Evolutionary conservation across 2,888 invertebrate species (phyloP).

Genomic region (Hartigia nigra): DNA sequence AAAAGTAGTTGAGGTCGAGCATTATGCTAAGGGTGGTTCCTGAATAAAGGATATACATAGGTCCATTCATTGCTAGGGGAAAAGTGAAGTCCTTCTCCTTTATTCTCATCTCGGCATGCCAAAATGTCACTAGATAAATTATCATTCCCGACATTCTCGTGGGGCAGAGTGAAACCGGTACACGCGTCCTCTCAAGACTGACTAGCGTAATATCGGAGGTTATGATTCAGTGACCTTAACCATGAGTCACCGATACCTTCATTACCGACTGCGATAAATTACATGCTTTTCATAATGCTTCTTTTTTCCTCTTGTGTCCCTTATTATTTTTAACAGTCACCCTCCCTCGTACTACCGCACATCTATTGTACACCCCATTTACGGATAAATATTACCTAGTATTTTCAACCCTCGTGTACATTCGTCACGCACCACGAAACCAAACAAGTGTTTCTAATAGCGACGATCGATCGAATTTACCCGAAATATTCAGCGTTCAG

Average conservation of each 20-base stretch:
- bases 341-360: neutral
- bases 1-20: neutral
- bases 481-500: too few relatives aligned
- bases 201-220: neutral
- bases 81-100: neutral
- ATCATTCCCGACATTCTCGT: neutral
- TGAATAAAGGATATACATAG: neutral
- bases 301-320: neutral
- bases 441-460: neutral
- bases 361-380: neutral
- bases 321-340: neutral
- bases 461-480: neutral
- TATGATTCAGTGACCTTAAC: neutral
- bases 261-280: neutral
- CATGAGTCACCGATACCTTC: neutral
- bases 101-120: neutral
- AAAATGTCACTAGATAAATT: neutral
- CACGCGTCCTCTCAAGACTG: neutral
- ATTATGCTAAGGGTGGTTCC: neutral
- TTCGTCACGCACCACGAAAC: neutral
- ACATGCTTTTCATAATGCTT: neutral
- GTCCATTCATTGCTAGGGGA: neutral
- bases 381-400: neutral
- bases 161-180: neutral
- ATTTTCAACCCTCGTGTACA: neutral